Conservation (phyloP, 2,888 invertebrate species). For the Anoncus sp. region DNA sequence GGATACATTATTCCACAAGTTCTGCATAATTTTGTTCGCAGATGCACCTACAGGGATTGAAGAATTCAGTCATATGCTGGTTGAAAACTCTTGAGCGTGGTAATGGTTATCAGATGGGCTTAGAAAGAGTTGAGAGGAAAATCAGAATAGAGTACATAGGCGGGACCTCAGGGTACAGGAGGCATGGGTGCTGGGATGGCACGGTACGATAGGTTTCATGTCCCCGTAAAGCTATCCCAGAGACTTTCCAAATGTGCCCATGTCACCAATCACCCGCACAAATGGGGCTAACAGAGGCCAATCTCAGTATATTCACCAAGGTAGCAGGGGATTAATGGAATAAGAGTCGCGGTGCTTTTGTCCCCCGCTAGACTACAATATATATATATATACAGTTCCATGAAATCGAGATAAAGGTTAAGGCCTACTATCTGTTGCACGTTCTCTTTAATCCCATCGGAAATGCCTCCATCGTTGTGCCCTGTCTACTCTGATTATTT, state of each 20-base stretch:
- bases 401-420: not conserved
- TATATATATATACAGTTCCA: not conserved
- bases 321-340: constrained; percentile 12
- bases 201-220: constrained; percentile 41
- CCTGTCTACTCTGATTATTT: not conserved
- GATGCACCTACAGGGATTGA: no score
- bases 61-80: no score
- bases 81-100: no score
- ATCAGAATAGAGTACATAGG: constrained; percentile 6
- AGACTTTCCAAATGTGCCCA: constrained; percentile 33
- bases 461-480: not conserved
- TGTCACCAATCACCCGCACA: constrained; percentile 27
- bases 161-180: constrained; percentile 9
- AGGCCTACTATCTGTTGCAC: not conserved
- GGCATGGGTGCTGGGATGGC: constrained; percentile 1
- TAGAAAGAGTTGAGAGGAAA: not conserved
- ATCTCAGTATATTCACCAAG: constrained; percentile 1
- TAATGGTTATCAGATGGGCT: no score
- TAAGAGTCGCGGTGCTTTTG: constrained; percentile 17
- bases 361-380: no score
- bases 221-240: constrained; percentile 35
- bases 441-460: not conserved
- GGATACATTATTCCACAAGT: no score
- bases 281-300: not conserved
- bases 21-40: no score